Evolutionary conservation across 92 coral and sea anemone genomes (phyloP).

Genomic region (Chrysogorgia sp.): DNA sequence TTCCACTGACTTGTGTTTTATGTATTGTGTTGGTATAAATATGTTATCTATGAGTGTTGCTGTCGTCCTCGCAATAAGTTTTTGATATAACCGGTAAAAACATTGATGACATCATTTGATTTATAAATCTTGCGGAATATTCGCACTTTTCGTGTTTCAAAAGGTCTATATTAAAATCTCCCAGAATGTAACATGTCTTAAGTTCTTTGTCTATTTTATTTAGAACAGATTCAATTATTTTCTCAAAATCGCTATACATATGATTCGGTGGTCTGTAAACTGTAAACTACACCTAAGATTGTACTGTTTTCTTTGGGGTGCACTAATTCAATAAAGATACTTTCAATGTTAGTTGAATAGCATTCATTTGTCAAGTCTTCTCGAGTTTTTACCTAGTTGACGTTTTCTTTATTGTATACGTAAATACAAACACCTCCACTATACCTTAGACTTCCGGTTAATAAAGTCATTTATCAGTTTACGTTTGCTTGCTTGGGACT

Average conservation of each 20-base stretch:
- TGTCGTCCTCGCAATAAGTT: not conserved
- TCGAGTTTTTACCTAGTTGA: not conserved
- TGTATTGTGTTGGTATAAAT: not conserved
- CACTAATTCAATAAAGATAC: slow-evolving; percentile 51
- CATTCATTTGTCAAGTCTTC: not conserved
- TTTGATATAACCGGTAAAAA: not conserved
- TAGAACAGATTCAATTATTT: not conserved
- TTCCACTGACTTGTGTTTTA: slow-evolving; percentile 4
- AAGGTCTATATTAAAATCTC: too few species aligned
- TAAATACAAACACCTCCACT: too few species aligned
- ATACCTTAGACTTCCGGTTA: too few species aligned
- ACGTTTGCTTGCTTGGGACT: too few species aligned
- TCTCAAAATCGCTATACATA: not conserved
- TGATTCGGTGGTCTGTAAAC: slow-evolving; percentile 43
- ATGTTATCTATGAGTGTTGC: slow-evolving; percentile 29
- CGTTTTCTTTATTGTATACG: too few species aligned
- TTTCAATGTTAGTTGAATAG: not conserved
- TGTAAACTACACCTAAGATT: slow-evolving; percentile 30
- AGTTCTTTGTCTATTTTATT: not conserved
- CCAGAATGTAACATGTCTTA: not conserved
- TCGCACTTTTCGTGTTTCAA: too few species aligned
- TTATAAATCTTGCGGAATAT: not conserved
- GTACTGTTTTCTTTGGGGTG: slow-evolving; percentile 34
- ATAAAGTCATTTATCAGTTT: too few species aligned
- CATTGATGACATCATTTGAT: not conserved